These are phyloP conservation scores for Drosophila yooni DNA, from an alignment of 2,888 invertebrate genomes.

Conservation along the genomic window DNA sequence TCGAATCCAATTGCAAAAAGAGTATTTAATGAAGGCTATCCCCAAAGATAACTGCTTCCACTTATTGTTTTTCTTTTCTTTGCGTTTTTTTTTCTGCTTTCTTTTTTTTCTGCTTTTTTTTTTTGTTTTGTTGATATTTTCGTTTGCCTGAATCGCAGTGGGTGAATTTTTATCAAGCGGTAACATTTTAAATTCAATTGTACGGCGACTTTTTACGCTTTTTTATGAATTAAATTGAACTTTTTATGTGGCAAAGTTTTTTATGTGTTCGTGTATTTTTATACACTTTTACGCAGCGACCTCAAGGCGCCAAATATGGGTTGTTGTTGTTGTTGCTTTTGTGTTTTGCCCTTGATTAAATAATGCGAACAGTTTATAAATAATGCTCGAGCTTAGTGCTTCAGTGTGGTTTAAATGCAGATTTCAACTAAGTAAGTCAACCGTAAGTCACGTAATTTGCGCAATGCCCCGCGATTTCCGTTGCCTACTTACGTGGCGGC, in stretches of 20 bases:
- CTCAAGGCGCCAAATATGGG: conserved; percentile 69
- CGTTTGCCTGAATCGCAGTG: conserved; percentile 34
- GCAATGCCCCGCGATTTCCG: conserved; percentile 71
- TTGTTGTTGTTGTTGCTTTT: conserved; percentile 32
- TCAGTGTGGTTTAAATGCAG: conserved; percentile 68
- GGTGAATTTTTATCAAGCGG: conserved; percentile 70
- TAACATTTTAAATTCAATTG: conserved; percentile 80
- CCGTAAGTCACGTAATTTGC: conserved; percentile 74
- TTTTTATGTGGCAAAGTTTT: conserved; percentile 71
- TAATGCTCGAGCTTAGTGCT: conserved; percentile 68
- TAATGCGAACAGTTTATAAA: conserved; percentile 73
- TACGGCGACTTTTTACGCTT: conserved; percentile 63
- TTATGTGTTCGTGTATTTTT: conserved; percentile 33
- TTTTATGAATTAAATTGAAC: conserved; percentile 81
- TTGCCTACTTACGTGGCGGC: conserved; percentile 54
- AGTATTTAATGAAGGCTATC: conserved; percentile 16
- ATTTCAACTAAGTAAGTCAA: conserved; percentile 25
- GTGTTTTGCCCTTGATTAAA: conserved; percentile 58
- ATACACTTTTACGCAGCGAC: conserved; percentile 61
- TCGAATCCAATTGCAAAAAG: neutral
- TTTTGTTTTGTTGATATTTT: conserved; percentile 17
- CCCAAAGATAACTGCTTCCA: neutral
- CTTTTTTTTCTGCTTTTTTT: neutral
- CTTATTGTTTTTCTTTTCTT: neutral
- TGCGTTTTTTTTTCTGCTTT: neutral